phyloP scores from a whole-genome alignment of 2,797 vertebrate species.

The Otolemur crassicaudatus region DNA sequence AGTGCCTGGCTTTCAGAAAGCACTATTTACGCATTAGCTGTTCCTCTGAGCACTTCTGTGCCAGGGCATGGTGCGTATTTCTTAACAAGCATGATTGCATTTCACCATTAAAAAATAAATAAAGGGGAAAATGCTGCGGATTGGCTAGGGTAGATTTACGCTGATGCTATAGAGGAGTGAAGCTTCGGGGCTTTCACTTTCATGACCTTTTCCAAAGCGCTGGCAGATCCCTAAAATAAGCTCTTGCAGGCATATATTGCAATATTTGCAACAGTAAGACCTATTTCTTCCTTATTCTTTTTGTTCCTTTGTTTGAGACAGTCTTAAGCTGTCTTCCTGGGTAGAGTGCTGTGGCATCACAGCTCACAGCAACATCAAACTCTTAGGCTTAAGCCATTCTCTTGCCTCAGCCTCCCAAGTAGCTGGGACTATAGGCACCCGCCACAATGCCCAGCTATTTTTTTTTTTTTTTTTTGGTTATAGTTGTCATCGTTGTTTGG shows the following conservation, averaged over 20 bases:
- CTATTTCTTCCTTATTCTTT: not conserved
- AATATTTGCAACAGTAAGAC: not conserved
- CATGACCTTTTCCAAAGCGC: not conserved
- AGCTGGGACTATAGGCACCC: too few species aligned
- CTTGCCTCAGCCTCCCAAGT: too few species aligned
- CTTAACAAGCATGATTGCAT: not conserved
- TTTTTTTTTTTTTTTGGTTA: too few species aligned
- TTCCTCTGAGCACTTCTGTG: rapidly evolving
- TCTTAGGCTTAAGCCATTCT: too few species aligned
- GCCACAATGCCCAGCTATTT: too few species aligned
- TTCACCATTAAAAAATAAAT: not conserved
- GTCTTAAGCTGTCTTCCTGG: too few species aligned
- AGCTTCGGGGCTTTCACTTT: not conserved
- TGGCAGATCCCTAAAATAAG: not conserved
- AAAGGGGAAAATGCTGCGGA: not conserved
- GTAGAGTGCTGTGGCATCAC: too few species aligned
- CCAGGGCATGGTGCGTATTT: not conserved
- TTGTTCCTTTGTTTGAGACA: not conserved
- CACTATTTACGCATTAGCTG: not conserved
- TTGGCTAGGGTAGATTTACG: not conserved
- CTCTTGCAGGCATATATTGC: not conserved
- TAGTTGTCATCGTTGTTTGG: too few species aligned
- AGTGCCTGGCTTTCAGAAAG: not conserved
- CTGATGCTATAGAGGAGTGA: not conserved
- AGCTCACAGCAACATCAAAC: too few species aligned